A percentile compares a stretch with the other conserved stretches of the same genome.
Evolutionary conservation across 2,113 vertebrate genomes (phyloP).

Genomic region (Vimba vimba): DNA sequence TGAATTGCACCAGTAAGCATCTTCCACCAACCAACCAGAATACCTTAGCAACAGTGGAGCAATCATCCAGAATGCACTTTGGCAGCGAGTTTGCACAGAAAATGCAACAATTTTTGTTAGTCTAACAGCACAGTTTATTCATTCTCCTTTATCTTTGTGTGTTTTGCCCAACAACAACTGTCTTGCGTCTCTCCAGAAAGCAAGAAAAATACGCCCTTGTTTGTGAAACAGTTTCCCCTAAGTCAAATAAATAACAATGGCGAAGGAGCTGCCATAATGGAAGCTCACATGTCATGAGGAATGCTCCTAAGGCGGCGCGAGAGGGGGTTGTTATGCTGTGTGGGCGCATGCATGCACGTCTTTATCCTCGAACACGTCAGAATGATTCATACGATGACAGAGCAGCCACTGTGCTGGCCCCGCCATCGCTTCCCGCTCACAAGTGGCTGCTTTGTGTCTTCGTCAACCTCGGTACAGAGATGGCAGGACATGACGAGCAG

Average conservation of each 20-base stretch:
- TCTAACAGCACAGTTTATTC: not conserved
- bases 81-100: not conserved
- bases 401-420: slow-evolving; percentile 64
- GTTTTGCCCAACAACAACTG: not conserved
- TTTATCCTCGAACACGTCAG: slow-evolving; percentile 58
- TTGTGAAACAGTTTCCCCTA: slow-evolving; percentile 22
- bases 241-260: slow-evolving; percentile 32
- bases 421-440: slow-evolving; percentile 58
- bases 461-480: slow-evolving; percentile 30
- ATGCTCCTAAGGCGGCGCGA: slow-evolving; percentile 42
- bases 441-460: slow-evolving; percentile 70
- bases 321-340: slow-evolving; percentile 30
- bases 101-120: not conserved
- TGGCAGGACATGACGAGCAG: not conserved
- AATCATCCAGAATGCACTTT: not conserved
- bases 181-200: not conserved
- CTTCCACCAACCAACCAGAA: not conserved
- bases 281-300: slow-evolving; percentile 56
- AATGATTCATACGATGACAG: slow-evolving; percentile 60
- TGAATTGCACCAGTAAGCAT: not conserved
- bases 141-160: not conserved
- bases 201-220: slow-evolving; percentile 17
- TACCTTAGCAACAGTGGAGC: not conserved
- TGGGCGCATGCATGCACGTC: slow-evolving; percentile 58
- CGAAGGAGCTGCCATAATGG: slow-evolving; percentile 47